phyloP scores from a whole-genome alignment of 2,888 invertebrate species.

The Willowsia nigromaculata region DNA sequence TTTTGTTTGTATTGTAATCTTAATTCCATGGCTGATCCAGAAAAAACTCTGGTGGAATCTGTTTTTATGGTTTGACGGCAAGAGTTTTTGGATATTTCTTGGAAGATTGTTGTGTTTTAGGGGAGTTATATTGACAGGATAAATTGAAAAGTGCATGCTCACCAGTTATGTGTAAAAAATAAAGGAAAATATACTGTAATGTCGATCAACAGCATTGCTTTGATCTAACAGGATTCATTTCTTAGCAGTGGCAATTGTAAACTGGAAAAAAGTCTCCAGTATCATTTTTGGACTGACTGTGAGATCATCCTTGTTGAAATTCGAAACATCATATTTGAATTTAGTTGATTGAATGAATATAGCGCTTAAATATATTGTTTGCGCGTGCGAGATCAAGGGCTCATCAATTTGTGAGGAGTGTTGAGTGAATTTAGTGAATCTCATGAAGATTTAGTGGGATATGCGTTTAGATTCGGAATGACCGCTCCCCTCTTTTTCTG shows the following conservation, averaged over 20 bases:
- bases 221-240: constrained; percentile 3
- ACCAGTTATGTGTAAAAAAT: not conserved
- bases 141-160: not conserved
- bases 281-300: not conserved
- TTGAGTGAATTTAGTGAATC: not conserved
- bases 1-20: constrained; percentile 17
- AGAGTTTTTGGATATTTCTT: constrained; percentile 31
- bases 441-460: not conserved
- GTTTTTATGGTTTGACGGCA: constrained; percentile 18
- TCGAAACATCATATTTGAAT: not conserved
- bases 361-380: not conserved
- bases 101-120: constrained; percentile 28
- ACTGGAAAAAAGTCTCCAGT: not conserved
- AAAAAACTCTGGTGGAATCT: not conserved
- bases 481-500: constrained; percentile 23
- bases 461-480: not conserved
- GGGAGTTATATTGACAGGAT: not conserved
- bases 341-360: not conserved
- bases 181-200: not conserved
- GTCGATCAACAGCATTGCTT: not conserved
- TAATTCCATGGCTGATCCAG: constrained; percentile 5
- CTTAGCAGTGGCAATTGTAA: not conserved
- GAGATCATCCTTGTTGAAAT: not conserved
- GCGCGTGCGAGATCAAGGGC: not conserved
- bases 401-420: not conserved